Conservation (phyloP, 2,888 invertebrate genomes). For the Cyrtodaria siliqua region DNA sequence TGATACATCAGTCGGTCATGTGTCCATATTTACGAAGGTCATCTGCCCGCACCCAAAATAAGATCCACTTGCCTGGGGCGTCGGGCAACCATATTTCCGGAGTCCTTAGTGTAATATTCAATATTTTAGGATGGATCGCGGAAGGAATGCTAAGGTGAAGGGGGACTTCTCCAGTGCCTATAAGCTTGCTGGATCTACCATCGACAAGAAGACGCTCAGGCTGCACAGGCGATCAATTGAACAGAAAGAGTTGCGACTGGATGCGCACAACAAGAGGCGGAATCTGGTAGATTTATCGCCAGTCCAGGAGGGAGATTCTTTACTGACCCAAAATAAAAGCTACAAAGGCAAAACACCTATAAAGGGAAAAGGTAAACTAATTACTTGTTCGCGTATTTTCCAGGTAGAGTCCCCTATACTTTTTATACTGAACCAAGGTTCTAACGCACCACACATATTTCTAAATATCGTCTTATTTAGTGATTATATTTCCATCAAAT, state of each 20-base stretch:
- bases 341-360: constrained; percentile 66
- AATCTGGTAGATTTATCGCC: constrained; percentile 76
- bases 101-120: no score
- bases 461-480: no score
- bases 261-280: constrained; percentile 68
- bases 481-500: no score
- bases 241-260: constrained; percentile 68
- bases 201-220: constrained; percentile 54
- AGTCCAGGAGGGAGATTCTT: constrained; percentile 61
- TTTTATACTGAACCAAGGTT: no score
- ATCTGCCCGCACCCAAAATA: no score
- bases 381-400: no score
- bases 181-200: constrained; percentile 54
- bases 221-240: constrained; percentile 73
- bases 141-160: constrained; percentile 12
- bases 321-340: constrained; percentile 18
- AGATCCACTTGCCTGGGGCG: no score
- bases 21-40: no score
- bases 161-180: constrained; percentile 58
- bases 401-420: no score
- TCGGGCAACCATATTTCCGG: no score
- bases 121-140: constrained; percentile 23
- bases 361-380: constrained; percentile 32
- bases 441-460: no score
- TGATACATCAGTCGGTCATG: no score